Evolutionary conservation across 2,888 invertebrate species (phyloP).

Genomic region (Lordiphosa fenestrarum): DNA sequence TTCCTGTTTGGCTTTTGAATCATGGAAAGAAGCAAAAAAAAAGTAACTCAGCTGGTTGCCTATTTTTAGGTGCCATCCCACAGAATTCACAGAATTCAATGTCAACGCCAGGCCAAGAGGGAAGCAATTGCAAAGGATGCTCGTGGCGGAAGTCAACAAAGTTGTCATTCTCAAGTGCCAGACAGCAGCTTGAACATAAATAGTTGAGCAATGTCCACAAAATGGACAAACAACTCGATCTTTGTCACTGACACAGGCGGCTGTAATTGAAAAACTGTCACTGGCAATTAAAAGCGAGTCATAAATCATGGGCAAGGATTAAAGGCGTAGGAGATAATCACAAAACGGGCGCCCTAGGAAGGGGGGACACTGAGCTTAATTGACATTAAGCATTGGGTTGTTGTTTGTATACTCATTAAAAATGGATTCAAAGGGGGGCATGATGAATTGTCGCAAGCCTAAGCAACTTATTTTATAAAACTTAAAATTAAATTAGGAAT

Average conservation of each 20-base stretch:
- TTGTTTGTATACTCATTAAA: no score
- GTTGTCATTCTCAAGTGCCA: constrained; percentile 23
- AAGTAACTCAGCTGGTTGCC: constrained; percentile 48
- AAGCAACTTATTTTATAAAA: no score
- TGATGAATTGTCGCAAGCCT: no score
- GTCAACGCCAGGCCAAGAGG: constrained; percentile 51
- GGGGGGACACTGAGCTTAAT: no score
- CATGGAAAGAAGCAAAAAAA: constrained; percentile 18
- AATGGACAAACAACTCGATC: constrained; percentile 6
- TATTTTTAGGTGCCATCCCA: constrained; percentile 61
- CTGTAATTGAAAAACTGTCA: constrained; percentile 16
- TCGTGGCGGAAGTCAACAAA: constrained; percentile 49
- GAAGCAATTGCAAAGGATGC: constrained; percentile 36
- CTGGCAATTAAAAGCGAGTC: constrained; percentile 11
- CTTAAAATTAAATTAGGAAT: no score
- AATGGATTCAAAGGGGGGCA: no score
- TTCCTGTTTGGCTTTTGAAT: constrained; percentile 66
- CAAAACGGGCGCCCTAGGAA: no score
- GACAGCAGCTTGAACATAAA: constrained; percentile 6
- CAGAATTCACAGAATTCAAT: constrained; percentile 64
- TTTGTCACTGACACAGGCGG: constrained; percentile 7
- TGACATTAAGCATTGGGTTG: no score
- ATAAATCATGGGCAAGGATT: constrained; percentile 14
- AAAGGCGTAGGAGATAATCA: no score
- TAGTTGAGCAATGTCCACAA: constrained; percentile 3